phyloP scores from a whole-genome alignment of 35 echinoderm and acorn worm genomes.

The Ophioderma brevispina region DNA sequence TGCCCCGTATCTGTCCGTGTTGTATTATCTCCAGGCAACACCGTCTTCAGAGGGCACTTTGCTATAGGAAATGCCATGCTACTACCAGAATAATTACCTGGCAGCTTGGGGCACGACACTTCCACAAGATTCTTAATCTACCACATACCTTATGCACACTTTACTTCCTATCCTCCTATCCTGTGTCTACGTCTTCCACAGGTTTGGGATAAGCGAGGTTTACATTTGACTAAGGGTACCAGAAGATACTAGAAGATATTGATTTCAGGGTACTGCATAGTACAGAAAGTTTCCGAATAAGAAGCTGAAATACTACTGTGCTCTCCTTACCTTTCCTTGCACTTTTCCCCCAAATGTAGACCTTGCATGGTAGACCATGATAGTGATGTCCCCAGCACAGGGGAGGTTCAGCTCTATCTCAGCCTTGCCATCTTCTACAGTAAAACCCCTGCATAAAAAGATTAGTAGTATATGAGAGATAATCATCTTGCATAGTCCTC shows the following conservation, averaged over 20 bases:
- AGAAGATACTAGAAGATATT: too few relatives aligned
- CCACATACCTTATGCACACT: too few relatives aligned
- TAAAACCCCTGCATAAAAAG: constrained; percentile 64
- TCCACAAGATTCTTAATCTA: too few relatives aligned
- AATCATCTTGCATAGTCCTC: too few relatives aligned
- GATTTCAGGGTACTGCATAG: too few relatives aligned
- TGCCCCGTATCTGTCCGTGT: background rate
- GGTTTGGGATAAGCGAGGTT: background rate
- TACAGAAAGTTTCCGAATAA: too few relatives aligned
- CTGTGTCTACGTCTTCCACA: too few relatives aligned
- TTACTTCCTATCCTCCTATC: too few relatives aligned
- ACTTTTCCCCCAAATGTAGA: constrained; percentile 99
- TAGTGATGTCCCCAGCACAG: constrained; percentile 76
- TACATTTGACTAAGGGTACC: background rate
- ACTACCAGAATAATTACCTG: background rate
- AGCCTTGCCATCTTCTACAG: constrained; percentile 75
- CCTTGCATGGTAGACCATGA: constrained; percentile 95
- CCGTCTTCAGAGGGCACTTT: background rate
- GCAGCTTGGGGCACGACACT: background rate
- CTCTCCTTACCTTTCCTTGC: constrained; percentile 93
- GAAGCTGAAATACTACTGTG: too few relatives aligned
- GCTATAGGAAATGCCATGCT: background rate
- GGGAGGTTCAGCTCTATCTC: constrained; percentile 66
- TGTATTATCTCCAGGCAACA: background rate
- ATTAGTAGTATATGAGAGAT: too few relatives aligned